These are phyloP conservation scores for Aphodius granarius DNA, from an alignment of 2,888 invertebrate species.

Conservation along the genomic window DNA sequence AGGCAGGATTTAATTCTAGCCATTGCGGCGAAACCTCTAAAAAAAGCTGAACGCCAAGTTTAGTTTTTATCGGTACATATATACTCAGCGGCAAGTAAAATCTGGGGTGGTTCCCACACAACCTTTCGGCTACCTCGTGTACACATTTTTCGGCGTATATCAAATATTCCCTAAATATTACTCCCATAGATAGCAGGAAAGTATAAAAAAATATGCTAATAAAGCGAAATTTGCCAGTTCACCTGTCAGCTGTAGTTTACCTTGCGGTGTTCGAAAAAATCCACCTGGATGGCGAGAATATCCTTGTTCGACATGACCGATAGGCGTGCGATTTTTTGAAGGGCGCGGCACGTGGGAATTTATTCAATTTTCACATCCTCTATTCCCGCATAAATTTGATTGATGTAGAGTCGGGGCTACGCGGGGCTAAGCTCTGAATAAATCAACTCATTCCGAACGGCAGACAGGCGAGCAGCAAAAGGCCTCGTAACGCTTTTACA, in stretches of 20 bases:
- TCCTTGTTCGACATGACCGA: not conserved
- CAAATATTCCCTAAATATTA: too few relatives aligned
- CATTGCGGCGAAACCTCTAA: not conserved
- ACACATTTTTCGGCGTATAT: not conserved
- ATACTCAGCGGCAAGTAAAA: too few relatives aligned
- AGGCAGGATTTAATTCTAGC: not conserved
- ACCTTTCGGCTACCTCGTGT: too few relatives aligned
- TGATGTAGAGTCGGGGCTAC: constrained; percentile 7
- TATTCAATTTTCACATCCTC: not conserved
- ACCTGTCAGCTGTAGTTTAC: not conserved
- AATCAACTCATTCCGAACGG: not conserved
- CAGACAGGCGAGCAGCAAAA: not conserved
- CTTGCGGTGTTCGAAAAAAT: not conserved
- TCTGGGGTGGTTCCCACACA: too few relatives aligned
- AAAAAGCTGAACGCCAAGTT: too few relatives aligned
- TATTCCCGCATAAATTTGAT: constrained; percentile 9
- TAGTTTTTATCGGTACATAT: too few relatives aligned
- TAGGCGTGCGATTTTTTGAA: constrained; percentile 3
- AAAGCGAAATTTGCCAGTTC: not conserved
- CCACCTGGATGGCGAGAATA: not conserved
- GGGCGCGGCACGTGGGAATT: not conserved
- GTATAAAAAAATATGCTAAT: not conserved
- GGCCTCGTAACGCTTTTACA: not conserved
- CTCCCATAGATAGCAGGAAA: too few relatives aligned
- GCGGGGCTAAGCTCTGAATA: constrained; percentile 2